A percentile compares a stretch with the other conserved stretches of the same genome.
Evolutionary conservation across 2,888 invertebrate genomes (phyloP).

Genomic region (Stenolophus ochropezus): DNA sequence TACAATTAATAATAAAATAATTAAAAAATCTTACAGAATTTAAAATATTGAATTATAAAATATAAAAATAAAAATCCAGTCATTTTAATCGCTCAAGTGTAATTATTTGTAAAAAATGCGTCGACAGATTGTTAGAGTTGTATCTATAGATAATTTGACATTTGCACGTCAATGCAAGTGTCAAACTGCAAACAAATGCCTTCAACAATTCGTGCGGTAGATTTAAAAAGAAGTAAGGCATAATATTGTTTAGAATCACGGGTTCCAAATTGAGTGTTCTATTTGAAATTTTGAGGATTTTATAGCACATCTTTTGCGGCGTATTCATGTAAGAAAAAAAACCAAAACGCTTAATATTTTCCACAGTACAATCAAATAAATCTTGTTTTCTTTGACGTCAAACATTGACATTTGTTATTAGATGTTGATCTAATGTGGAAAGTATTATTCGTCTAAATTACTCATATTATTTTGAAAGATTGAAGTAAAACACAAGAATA

Average conservation of each 20-base stretch:
- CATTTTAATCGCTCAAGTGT: too few species aligned
- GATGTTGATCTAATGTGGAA: neutral
- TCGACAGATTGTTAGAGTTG: neutral
- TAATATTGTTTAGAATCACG: neutral
- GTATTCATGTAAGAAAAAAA: neutral
- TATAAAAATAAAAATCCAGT: too few species aligned
- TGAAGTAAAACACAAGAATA: too few species aligned
- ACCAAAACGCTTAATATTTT: neutral
- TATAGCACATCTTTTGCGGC: too few species aligned
- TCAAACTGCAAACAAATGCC: neutral
- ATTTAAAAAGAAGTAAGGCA: neutral
- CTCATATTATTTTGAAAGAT: too few species aligned
- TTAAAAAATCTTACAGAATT: too few species aligned
- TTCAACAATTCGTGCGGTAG: neutral
- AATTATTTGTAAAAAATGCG: too few species aligned
- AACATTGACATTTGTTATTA: neutral
- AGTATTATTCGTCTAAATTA: neutral
- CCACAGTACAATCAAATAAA: neutral
- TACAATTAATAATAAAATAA: too few species aligned
- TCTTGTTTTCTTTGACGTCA: neutral
- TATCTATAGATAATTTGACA: neutral
- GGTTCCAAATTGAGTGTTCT: neutral
- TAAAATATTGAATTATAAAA: too few species aligned
- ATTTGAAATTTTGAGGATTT: neutral
- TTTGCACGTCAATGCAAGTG: neutral